These are phyloP conservation scores for Argyresthia goedartella DNA, from an alignment of 2,888 invertebrate genomes.

Conservation along the genomic window DNA sequence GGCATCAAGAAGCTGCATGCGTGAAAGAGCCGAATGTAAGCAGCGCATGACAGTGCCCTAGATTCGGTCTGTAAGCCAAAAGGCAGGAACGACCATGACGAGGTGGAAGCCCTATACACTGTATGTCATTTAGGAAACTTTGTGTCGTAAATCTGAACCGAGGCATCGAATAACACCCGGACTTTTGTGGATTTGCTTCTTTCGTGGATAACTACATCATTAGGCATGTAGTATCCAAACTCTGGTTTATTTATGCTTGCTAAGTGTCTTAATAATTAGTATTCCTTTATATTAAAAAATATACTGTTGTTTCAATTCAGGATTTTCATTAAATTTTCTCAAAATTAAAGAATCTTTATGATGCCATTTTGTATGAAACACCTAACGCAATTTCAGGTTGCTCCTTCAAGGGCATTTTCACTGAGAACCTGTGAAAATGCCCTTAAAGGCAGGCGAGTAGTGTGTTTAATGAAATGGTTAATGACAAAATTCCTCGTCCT, in stretches of 20 bases:
- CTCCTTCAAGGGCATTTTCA: constrained; percentile 12
- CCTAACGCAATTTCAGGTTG: constrained; percentile 8
- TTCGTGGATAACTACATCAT: too few relatives aligned
- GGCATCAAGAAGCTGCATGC: too few relatives aligned
- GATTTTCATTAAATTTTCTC: constrained; percentile 8
- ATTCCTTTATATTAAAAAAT: constrained; percentile 7
- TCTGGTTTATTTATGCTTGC: background rate
- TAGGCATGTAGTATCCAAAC: background rate
- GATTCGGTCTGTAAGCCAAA: too few relatives aligned
- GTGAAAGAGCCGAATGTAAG: too few relatives aligned
- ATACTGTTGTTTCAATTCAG: constrained; percentile 3
- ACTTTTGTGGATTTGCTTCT: too few relatives aligned
- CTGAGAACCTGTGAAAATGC: constrained; percentile 13
- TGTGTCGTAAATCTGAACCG: too few relatives aligned
- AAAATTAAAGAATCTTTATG: constrained; percentile 6
- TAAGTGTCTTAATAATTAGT: constrained; percentile 4
- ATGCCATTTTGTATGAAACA: constrained; percentile 7
- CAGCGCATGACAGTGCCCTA: too few relatives aligned
- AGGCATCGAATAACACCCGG: too few relatives aligned
- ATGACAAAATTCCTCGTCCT: constrained; percentile 13
- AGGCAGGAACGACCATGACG: too few relatives aligned
- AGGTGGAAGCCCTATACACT: too few relatives aligned
- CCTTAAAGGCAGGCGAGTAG: constrained; percentile 8
- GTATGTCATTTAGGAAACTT: too few relatives aligned
- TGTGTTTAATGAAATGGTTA: constrained; percentile 9